phyloP scores from a whole-genome alignment of 2,113 vertebrate genomes.

The Carassius carassius region DNA sequence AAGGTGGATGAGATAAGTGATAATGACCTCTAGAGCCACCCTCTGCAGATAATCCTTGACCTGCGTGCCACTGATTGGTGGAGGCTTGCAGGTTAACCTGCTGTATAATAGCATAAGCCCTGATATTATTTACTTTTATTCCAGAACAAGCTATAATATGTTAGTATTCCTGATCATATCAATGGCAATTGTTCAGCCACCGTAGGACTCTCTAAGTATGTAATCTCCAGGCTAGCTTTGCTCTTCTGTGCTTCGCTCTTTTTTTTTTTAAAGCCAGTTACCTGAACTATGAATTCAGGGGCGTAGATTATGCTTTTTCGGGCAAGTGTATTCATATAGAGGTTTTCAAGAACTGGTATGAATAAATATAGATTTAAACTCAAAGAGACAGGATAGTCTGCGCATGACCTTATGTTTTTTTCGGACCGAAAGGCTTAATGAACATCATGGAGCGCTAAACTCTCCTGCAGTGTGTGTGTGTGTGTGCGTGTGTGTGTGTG shows the following conservation, averaged over 20 bases:
- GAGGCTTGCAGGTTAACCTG: background rate
- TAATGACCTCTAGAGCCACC: too few relatives aligned
- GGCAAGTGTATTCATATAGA: too few relatives aligned
- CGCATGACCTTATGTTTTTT: too few relatives aligned
- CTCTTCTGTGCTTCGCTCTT: background rate
- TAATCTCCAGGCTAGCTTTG: background rate
- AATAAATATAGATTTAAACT: too few relatives aligned
- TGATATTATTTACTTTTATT: background rate
- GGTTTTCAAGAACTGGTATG: too few relatives aligned
- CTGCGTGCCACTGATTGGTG: background rate
- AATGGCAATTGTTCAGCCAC: background rate
- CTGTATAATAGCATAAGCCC: background rate
- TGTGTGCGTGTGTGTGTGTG: too few relatives aligned
- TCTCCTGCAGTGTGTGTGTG: too few relatives aligned
- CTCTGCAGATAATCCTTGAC: background rate
- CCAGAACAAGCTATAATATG: background rate
- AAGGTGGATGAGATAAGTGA: slow-evolving; percentile 18
- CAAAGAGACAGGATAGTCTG: too few relatives aligned
- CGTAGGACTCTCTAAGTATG: background rate
- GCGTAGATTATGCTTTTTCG: too few relatives aligned
- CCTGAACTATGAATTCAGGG: background rate
- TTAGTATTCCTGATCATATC: background rate
- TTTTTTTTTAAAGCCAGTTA: background rate
- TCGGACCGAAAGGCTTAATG: too few relatives aligned
- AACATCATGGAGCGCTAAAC: too few relatives aligned